phyloP scores from a whole-genome alignment of 2,888 invertebrate species.

The Hymenopus coronatus region DNA sequence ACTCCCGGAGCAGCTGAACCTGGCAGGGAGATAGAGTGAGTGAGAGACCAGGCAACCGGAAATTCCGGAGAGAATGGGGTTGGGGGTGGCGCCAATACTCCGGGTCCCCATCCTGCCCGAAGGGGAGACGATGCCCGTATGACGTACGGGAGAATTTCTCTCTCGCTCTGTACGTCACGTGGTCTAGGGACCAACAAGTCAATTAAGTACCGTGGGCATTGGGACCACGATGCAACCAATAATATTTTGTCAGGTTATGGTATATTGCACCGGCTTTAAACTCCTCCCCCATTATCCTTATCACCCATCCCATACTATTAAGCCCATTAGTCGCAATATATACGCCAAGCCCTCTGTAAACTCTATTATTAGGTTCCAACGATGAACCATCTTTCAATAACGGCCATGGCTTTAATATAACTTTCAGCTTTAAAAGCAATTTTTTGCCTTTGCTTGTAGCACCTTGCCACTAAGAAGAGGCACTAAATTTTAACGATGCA shows the following conservation, averaged over 20 bases:
- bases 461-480: background rate
- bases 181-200: slow-evolving; percentile 14
- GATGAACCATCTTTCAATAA: background rate
- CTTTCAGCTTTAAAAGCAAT: background rate
- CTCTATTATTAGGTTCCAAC: background rate
- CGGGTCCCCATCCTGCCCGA: slow-evolving; percentile 7
- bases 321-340: background rate
- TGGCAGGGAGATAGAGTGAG: background rate
- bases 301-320: background rate
- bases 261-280: background rate
- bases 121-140: slow-evolving; percentile 7
- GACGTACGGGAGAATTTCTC: background rate
- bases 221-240: slow-evolving; percentile 5
- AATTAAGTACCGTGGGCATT: background rate
- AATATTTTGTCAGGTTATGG: slow-evolving; percentile 6
- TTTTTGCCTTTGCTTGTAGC: background rate
- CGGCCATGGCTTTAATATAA: background rate
- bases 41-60: slow-evolving; percentile 10
- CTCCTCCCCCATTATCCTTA: background rate
- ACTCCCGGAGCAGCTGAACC: slow-evolving; percentile 17
- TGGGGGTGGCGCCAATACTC: background rate
- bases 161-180: background rate
- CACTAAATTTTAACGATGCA: background rate
- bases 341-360: background rate
- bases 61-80: slow-evolving; percentile 14